Evolutionary conservation across 2,113 vertebrate genomes (phyloP).

Genomic region (Nothocercus nigrocapillus): DNA sequence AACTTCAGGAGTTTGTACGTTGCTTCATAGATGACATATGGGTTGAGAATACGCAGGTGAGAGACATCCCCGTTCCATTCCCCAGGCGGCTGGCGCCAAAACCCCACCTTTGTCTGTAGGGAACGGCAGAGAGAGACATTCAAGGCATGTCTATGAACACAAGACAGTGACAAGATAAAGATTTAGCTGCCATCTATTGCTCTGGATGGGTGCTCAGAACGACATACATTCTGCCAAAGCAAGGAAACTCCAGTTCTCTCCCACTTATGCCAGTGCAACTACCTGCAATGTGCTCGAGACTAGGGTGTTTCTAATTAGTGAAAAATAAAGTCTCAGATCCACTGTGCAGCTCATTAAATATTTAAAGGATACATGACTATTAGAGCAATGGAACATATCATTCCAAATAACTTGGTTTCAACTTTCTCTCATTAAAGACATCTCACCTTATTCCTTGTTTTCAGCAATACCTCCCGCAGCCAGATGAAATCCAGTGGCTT

Average conservation of each 20-base stretch:
- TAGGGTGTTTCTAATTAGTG: not conserved
- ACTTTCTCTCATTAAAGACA: not conserved
- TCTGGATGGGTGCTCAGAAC: not conserved
- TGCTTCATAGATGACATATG: not conserved
- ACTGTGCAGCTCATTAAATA: not conserved
- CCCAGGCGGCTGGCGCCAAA: not conserved
- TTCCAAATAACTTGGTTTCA: not conserved
- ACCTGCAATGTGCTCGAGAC: not conserved
- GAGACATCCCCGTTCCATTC: not conserved
- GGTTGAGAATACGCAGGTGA: not conserved
- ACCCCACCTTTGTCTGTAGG: not conserved
- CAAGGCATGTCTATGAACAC: not conserved
- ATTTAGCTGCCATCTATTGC: not conserved
- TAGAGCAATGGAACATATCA: not conserved
- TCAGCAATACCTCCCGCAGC: not conserved
- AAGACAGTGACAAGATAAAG: not conserved
- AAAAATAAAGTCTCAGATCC: not conserved
- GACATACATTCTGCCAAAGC: not conserved
- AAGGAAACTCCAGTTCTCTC: not conserved
- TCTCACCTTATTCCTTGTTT: not conserved
- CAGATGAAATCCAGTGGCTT: not conserved
- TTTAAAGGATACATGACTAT: not conserved
- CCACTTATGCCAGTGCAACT: not conserved
- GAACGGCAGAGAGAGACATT: not conserved
- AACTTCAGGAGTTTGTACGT: not conserved